These are phyloP conservation scores for Sycophila sp. DNA, from an alignment of 1,140 invertebrate species.

Conservation along the genomic window DNA sequence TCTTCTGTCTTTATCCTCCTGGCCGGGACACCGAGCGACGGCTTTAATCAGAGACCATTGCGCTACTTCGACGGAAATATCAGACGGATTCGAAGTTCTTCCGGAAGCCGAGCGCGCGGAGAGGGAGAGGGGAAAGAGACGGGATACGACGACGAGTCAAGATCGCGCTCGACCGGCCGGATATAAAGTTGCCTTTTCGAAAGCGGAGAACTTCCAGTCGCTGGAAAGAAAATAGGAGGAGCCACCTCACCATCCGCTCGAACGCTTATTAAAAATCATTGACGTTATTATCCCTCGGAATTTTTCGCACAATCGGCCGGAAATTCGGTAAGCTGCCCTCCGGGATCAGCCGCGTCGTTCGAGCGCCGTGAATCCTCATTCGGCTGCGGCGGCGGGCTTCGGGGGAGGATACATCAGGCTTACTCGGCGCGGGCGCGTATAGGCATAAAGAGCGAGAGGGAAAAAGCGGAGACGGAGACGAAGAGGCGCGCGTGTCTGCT, in stretches of 20 bases:
- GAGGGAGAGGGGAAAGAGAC: conserved; percentile 31
- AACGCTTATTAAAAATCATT: conserved; percentile 6
- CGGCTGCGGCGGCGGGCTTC: conserved; percentile 55
- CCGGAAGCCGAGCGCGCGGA: conserved; percentile 27
- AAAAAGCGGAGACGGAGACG: conserved; percentile 35
- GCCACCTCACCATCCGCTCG: neutral
- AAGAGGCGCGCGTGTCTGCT: conserved; percentile 50
- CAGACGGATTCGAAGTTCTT: conserved; percentile 55
- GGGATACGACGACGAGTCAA: conserved; percentile 47
- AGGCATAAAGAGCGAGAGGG: conserved; percentile 40
- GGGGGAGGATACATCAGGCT: too few relatives aligned
- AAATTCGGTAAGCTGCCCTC: neutral
- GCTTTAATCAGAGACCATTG: conserved; percentile 64
- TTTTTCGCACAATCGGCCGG: neutral
- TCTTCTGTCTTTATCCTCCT: conserved; percentile 26
- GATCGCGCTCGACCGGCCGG: conserved; percentile 12
- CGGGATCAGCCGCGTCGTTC: too few relatives aligned
- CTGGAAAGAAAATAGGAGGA: neutral
- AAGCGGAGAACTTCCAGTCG: neutral
- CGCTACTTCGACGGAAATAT: conserved; percentile 57
- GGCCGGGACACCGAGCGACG: conserved; percentile 38
- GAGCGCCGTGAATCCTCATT: conserved; percentile 60
- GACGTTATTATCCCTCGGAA: conserved; percentile 37
- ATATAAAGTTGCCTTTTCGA: conserved; percentile 18
- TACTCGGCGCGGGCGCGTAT: conserved; percentile 36